Conservation (phyloP, 2,113 vertebrate species). For the Odobenus rosmarus region DNA sequence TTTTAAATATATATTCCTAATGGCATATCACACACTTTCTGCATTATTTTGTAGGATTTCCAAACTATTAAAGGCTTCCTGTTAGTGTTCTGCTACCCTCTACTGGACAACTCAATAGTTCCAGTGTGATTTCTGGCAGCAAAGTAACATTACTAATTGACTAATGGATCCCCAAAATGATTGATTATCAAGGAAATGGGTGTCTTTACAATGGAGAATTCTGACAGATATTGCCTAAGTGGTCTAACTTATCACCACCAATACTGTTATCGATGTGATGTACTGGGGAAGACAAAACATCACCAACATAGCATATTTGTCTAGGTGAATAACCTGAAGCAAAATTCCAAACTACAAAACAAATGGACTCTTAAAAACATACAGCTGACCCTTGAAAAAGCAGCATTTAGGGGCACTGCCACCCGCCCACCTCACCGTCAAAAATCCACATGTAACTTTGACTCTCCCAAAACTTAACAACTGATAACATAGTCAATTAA, state of each 20-base stretch:
- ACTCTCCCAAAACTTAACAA: background rate
- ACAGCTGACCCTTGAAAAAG: background rate
- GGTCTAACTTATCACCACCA: background rate
- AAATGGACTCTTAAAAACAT: background rate
- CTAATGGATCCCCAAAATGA: background rate
- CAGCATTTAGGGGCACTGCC: background rate
- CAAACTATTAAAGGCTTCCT: background rate
- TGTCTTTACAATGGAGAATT: background rate
- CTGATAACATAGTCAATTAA: background rate
- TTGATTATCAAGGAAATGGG: background rate
- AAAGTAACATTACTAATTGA: slow-evolving; percentile 31
- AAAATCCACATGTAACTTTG: background rate
- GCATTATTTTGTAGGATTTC: background rate
- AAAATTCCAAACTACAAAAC: background rate
- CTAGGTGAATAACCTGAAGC: background rate
- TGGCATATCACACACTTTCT: background rate
- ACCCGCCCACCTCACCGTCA: background rate
- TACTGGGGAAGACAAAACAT: background rate
- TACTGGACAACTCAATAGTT: background rate
- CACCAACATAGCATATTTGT: background rate
- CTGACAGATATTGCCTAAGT: background rate
- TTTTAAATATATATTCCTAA: background rate
- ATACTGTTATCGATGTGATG: background rate
- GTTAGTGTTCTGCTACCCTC: background rate
- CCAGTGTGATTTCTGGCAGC: background rate